Percentiles rank a stretch among this genome's conserved stretches.
Conservation (phyloP, 2,113 vertebrate genomes). For the Bos taurus region DNA sequence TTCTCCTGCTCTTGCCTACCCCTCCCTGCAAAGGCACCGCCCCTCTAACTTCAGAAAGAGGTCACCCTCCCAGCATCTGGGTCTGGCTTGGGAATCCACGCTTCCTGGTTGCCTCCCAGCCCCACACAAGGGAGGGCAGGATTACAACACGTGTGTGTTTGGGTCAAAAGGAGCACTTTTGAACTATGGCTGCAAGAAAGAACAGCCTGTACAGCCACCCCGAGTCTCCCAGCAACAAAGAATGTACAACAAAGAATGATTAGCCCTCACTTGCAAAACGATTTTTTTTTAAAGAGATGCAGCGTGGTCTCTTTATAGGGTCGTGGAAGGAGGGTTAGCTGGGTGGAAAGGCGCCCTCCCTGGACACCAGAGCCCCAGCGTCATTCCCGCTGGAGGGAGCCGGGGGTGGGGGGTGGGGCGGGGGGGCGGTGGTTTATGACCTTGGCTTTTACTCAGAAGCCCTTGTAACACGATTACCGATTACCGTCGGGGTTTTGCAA, state of each 20-base stretch:
- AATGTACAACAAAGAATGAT: not conserved
- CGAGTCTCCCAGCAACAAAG: constrained; percentile 43
- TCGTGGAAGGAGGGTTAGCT: not conserved
- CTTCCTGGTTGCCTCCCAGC: not conserved
- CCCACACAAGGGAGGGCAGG: not conserved
- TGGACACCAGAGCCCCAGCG: constrained; percentile 44
- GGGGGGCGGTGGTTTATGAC: constrained; percentile 16
- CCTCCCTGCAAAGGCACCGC: not conserved
- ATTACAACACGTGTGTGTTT: not conserved
- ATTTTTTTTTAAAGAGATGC: not conserved
- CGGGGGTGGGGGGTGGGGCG: not conserved
- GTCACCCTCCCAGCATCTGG: not conserved
- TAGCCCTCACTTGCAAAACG: constrained; percentile 30
- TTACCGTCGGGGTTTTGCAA: constrained; percentile 65
- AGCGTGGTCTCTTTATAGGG: constrained; percentile 47
- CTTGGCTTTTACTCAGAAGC: not conserved
- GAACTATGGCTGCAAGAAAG: constrained; percentile 20
- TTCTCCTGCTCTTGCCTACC: not conserved
- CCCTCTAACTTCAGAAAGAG: not conserved
- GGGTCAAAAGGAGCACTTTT: constrained; percentile 51
- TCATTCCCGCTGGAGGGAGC: not conserved
- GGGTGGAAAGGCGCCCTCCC: not conserved
- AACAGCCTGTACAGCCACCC: constrained; percentile 63
- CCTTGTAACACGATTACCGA: constrained; percentile 44
- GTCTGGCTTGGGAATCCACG: not conserved